Base-by-base conservation (phyloP, 2,888 invertebrate genomes). In the Cremastinae sp. region DNA sequence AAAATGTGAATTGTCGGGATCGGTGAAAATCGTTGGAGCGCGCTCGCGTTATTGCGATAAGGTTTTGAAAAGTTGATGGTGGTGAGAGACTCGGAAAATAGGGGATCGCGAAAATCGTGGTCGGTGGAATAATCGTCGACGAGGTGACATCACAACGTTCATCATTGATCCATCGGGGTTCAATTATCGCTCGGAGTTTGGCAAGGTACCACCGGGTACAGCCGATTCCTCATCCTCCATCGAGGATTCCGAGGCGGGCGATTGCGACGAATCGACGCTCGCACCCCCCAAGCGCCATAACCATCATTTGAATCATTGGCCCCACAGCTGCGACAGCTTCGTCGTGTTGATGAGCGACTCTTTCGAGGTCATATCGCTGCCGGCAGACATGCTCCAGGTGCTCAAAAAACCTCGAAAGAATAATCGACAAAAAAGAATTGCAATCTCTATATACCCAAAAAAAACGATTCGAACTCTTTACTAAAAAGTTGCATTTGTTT, bases 261-360 rank as follows among this genome's bases (percentile, higher is more conserved):
- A 79, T 64, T 72, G 58, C 61, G 56, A 65, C 54, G 73, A 68
- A 20, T 22, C 75, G 12, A 41, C 18, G 16, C 18, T 36, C 53
- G 14, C 22, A 45, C 3, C 54, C 36, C 45, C 34, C 4, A 20
- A 9, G 12, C 59, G 36, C 8, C 53, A 59, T 53, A 70, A 56
- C 75, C 74, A 77, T 75, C 74, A 78, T 49, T 54, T 58, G 76
- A 81, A 58, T 65, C 69, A 79, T 53, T 75, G 81, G 79, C 73
- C 64, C 54, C 12, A 28, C 14, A 54, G 74, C 77, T 82, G 84
- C 82, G 88, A 87, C 69, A 89, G 89, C 75, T 89, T 89, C 79
- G 86, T 89, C 82, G 88, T 89, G 86, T 88, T 89, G 87, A 90
- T 89, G 90, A 90, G 89, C 83, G 88, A 89, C 83, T 89, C 90